Evolutionary conservation across 2,113 vertebrate species (phyloP).

Genomic region (Choloepus hoffmanni): DNA sequence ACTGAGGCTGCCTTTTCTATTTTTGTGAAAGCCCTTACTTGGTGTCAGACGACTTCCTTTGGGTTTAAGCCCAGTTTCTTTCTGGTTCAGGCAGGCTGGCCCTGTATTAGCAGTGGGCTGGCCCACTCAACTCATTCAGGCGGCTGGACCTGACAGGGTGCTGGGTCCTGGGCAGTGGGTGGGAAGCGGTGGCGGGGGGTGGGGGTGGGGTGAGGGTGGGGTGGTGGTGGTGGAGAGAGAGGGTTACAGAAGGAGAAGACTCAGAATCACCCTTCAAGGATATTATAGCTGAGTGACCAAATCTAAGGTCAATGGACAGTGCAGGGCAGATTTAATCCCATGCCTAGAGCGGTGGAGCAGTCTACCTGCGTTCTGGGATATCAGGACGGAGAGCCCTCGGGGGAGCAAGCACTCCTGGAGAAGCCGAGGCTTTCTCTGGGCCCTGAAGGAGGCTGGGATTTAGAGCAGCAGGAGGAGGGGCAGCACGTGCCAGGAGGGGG

Average conservation of each 20-base stretch:
- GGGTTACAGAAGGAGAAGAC: not conserved
- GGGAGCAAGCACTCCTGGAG: not conserved
- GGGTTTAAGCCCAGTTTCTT: slow-evolving; percentile 52
- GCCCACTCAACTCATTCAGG: slow-evolving; percentile 19
- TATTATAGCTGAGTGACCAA: not conserved
- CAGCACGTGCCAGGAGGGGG: not conserved
- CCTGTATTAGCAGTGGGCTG: not conserved
- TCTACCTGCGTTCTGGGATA: not conserved
- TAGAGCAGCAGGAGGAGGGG: not conserved
- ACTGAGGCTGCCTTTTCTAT: slow-evolving; percentile 50
- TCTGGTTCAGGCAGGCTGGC: slow-evolving; percentile 5
- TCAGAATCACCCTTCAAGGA: not conserved
- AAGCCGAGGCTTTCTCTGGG: not conserved
- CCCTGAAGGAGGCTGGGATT: not conserved
- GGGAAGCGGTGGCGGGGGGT: not conserved
- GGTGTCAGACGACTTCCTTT: slow-evolving; percentile 56
- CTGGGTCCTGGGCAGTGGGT: not conserved
- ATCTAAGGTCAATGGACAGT: not conserved
- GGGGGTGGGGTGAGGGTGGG: not conserved
- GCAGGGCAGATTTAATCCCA: not conserved
- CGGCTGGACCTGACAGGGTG: not conserved
- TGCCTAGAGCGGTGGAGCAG: rapidly evolving
- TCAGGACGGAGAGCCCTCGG: not conserved
- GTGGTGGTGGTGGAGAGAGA: not conserved
- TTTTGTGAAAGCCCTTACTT: slow-evolving; percentile 52